phyloP scores from a whole-genome alignment of 2,797 vertebrate genomes.

The Parauchenoglanis punctatus region DNA sequence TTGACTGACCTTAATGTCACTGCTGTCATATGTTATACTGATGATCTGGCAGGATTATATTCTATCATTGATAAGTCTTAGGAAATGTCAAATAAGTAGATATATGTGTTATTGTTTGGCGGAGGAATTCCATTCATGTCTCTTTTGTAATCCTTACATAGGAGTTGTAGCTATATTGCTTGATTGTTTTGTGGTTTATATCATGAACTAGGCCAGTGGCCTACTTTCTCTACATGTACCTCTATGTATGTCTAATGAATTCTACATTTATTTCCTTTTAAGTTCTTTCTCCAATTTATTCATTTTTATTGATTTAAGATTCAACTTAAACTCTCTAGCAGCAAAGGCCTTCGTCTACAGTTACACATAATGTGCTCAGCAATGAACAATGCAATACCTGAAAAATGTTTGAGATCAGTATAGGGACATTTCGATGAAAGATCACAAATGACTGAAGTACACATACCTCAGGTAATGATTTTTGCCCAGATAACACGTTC shows the following conservation, averaged over 20 bases:
- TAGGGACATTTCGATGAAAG: background rate
- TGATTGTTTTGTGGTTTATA: background rate
- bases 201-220: background rate
- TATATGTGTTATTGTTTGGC: background rate
- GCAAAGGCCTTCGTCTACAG: background rate
- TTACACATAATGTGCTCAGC: background rate
- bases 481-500: background rate
- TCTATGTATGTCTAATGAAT: background rate
- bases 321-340: background rate
- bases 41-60: background rate
- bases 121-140: background rate
- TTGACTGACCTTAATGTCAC: background rate
- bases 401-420: background rate
- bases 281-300: background rate
- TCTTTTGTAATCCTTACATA: background rate
- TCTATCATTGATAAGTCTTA: background rate
- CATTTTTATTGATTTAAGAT: background rate
- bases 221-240: background rate
- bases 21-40: background rate
- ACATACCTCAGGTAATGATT: background rate
- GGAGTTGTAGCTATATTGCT: background rate
- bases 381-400: background rate
- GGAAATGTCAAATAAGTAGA: background rate
- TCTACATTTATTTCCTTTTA: background rate
- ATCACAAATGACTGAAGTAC: background rate